Base-by-base conservation (phyloP, 1,140 invertebrate species). In the Drosophila asahinai region DNA sequence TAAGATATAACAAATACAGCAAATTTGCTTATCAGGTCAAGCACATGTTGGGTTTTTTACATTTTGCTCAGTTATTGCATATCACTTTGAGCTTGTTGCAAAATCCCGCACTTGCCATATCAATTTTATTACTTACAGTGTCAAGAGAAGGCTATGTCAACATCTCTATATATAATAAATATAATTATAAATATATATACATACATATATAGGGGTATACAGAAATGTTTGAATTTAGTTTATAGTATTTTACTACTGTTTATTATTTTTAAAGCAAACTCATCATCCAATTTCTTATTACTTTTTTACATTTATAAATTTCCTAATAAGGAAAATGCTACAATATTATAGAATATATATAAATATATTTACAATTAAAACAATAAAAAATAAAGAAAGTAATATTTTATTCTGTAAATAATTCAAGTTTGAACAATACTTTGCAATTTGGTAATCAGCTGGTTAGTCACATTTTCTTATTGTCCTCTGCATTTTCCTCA, bases 401-500 rank as follows among this genome's bases (percentile, higher is more conserved):
- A 5, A n/a, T 9, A 22, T 57, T 57, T 57, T n/a, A 40, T 57
- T 57, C 2, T 40, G 14, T 57, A 40, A 25, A 40, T 54, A 19
- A 33, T 11, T 5, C 2, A 9, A 52, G 14, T 36, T 36, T 8
- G 2, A 19, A 54, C 17, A 57, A 3, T 63, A 22, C 12, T 40
- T 63, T 55, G 14, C 9, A 17, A 17, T 63, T 64, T 60, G 52
- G 61, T 64, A 64, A 42, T 59, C 19, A 42, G 36, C 22, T 64
- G 49, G 22, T 30, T 65, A 40, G 27, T 62, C 63, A 45, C 9
- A 19, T 33, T 65, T 33, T 7, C 15, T 19, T 17, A 11, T 38
- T 63, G 30, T 15, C 15, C 3, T 7, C n/a, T 11, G 14, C 33
- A 30, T 17, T 17, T 25, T 15, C 2, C 22, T 86, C 59, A 93